Evolutionary conservation across 2,888 invertebrate species (phyloP), one percentile per base, ranked within the genome.

Genomic region (Heliconius sara): DNA sequence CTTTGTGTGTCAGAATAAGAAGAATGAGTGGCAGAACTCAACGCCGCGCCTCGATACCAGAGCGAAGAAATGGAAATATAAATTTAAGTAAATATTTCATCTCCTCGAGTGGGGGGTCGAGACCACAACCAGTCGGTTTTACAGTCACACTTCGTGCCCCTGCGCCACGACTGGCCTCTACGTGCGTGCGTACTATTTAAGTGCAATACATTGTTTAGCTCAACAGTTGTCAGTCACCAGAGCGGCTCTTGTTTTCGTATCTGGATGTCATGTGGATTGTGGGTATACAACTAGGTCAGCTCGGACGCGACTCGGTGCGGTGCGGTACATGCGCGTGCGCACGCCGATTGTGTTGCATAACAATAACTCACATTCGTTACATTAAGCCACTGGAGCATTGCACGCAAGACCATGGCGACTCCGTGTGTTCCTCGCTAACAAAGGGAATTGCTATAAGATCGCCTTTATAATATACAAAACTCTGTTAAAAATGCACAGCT

Each of bases 341-440:
- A 52, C 16, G 25, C 39, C 66, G 67, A 22, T 47, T 63, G 47
- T 63, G 76, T 82, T 76, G 80, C 82, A 79, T 78, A 76, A 79
- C 72, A 71, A 67, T 47, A 79, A 60, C 77, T 80, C 74, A 52
- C 76, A 70, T 75, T 81, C 71, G 77, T 80, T 71, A 77, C 81
- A 68, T 39, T 60, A 67, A 68, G 60, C 78, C 57, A 74, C 60
- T 68, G 74, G 74, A 74, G 60, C 78, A 67, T 39, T 67, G 57
- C 66, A 67, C 27, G 66, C 66, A 73, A 57, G 27, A 73, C n/a
- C 74, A 67, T 57, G n/a, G 67, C 65, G 57, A 71, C 63, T 71
- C 19, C 16, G 60, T 74, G 19, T n/a, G 39, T 39, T 63, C 63
- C 39, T 63, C 39, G 39, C 52, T n/a, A 57, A 30, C 57, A 72